These are phyloP conservation scores for Cuniculus paca DNA, from an alignment of 2,797 vertebrate genomes.

Conservation along the genomic window DNA sequence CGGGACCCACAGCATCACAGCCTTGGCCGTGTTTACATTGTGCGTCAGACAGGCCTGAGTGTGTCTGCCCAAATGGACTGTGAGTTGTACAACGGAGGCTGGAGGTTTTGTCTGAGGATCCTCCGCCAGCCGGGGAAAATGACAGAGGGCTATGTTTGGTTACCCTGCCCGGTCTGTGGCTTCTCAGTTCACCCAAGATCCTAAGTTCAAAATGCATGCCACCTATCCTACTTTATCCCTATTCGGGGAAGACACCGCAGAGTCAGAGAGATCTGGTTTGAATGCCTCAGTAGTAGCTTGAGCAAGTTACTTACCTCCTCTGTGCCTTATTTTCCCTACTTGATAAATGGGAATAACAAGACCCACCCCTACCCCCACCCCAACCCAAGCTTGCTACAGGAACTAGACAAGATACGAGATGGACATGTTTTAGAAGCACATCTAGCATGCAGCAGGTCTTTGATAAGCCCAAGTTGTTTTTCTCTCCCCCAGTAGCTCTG, in stretches of 20 bases:
- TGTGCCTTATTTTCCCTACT: not conserved
- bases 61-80: conserved; percentile 85
- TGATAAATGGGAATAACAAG: not conserved
- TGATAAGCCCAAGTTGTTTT: not conserved
- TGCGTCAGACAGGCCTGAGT: conserved; percentile 82
- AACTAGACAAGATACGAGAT: not conserved
- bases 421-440: not conserved
- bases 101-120: conserved; percentile 72
- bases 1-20: conserved; percentile 42
- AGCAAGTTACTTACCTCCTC: not conserved
- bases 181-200: not conserved
- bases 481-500: conserved; percentile 40
- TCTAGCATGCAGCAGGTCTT: not conserved
- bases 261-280: not conserved
- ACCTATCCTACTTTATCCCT: not conserved
- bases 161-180: conserved; percentile 36
- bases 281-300: not conserved
- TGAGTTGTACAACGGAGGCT: conserved; percentile 51
- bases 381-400: not conserved
- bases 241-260: not conserved
- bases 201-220: not conserved
- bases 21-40: conserved; percentile 78
- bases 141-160: conserved; percentile 49
- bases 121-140: conserved; percentile 31
- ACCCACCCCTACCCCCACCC: not conserved